Evolutionary conservation across 64 coral and sea anemone genomes (phyloP).

Genomic region (Stylophora pistillata): DNA sequence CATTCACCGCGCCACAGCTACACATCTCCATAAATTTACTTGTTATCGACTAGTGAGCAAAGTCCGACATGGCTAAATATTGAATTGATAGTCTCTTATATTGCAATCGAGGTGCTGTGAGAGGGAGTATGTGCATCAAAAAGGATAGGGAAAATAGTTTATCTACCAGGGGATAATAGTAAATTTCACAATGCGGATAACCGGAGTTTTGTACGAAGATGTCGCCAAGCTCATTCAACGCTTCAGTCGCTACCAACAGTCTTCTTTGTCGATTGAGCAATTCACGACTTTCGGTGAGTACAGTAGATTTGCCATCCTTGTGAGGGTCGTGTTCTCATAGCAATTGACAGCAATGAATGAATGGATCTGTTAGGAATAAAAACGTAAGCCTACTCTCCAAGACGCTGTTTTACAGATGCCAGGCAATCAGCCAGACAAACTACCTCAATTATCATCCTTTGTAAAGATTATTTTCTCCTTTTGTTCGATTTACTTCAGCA

Average conservation of each 20-base stretch:
- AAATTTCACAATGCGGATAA: slow-evolving; percentile 61
- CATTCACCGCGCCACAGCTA: background rate
- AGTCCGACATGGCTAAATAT: background rate
- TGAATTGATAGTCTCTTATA: background rate
- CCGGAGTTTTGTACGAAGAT: slow-evolving; percentile 72
- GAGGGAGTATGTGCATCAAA: slow-evolving; percentile 19
- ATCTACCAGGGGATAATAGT: background rate
- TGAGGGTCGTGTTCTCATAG: too few species aligned
- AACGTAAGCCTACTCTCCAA: too few species aligned
- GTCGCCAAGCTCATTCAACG: slow-evolving; percentile 85
- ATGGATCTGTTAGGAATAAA: too few species aligned
- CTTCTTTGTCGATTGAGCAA: slow-evolving; percentile 94
- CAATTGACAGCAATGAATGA: background rate
- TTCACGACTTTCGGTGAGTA: slow-evolving; percentile 92
- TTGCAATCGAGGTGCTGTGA: too few species aligned
- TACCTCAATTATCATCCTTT: too few species aligned
- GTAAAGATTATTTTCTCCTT: too few species aligned
- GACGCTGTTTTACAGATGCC: too few species aligned
- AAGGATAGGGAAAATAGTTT: background rate
- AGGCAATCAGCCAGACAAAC: too few species aligned
- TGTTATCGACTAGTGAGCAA: background rate
- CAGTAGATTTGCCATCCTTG: slow-evolving; percentile 1
- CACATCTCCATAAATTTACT: too few species aligned
- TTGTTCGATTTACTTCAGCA: too few species aligned
- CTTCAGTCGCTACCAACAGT: slow-evolving; percentile 98